phyloP scores from a whole-genome alignment of 2,888 invertebrate genomes.

The Nowickia ferox region DNA sequence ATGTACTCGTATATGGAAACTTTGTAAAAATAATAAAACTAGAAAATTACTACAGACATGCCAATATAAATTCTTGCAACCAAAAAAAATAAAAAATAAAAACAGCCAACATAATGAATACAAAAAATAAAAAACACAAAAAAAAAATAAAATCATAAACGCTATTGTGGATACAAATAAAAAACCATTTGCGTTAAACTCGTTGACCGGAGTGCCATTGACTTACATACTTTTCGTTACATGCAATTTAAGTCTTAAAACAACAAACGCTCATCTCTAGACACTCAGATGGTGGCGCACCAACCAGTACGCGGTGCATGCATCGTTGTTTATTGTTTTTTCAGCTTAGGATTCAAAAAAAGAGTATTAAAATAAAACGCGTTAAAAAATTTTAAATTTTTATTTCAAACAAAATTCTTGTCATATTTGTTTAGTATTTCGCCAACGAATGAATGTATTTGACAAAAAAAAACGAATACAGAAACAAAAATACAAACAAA shows the following conservation, averaged over 20 bases:
- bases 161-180: constrained; percentile 29
- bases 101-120: constrained; percentile 18
- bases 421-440: constrained; percentile 59
- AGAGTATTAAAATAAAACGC: constrained; percentile 22
- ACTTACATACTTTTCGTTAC: constrained; percentile 62
- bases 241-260: constrained; percentile 34
- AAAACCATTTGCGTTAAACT: constrained; percentile 65
- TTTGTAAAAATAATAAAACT: constrained; percentile 28
- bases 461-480: not conserved
- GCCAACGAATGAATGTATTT: constrained; percentile 46
- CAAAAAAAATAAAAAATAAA: constrained; percentile 23
- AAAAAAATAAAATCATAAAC: constrained; percentile 54
- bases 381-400: constrained; percentile 24
- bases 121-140: not conserved
- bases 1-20: constrained; percentile 24
- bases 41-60: constrained; percentile 18
- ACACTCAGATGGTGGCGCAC: not conserved
- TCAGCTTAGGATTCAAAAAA: constrained; percentile 20
- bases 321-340: not conserved
- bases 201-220: constrained; percentile 71
- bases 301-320: not conserved
- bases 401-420: constrained; percentile 44
- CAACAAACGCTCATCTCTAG: constrained; percentile 34
- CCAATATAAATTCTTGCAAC: constrained; percentile 20
- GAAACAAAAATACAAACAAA: constrained; percentile 10